These are phyloP conservation scores for Acanthurus leucopareius DNA, from an alignment of 2,797 vertebrate genomes.

Conservation along the genomic window DNA sequence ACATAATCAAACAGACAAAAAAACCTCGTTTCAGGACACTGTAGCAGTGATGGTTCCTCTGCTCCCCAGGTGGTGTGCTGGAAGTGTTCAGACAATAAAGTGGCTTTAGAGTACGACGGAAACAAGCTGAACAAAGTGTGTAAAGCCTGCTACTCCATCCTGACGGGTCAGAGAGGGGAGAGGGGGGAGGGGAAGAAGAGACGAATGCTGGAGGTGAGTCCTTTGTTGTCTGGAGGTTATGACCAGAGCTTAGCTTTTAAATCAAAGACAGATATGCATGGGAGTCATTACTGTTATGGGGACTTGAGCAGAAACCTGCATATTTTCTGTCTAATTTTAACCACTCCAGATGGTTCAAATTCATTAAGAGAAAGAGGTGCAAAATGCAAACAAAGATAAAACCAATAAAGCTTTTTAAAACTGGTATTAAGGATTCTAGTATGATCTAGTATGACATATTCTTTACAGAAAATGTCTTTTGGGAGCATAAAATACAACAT, in stretches of 20 bases:
- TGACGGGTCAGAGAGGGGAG: conserved; percentile 77
- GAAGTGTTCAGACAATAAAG: conserved; percentile 91
- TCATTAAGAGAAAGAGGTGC: neutral
- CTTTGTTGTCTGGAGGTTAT: neutral
- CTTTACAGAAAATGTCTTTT: neutral
- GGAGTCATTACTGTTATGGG: neutral
- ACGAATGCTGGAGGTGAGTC: conserved; percentile 86
- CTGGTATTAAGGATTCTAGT: neutral
- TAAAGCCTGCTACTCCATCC: conserved; percentile 85
- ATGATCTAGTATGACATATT: no score
- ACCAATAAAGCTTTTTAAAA: neutral
- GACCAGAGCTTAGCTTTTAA: neutral
- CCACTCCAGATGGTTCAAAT: neutral
- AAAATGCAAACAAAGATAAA: neutral
- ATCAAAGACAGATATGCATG: no score
- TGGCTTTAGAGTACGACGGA: conserved; percentile 86
- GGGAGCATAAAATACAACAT: neutral
- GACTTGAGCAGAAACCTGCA: neutral
- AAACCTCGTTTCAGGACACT: neutral
- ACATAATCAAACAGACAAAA: no score
- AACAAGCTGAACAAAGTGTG: conserved; percentile 91
- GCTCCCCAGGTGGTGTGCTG: conserved; percentile 90
- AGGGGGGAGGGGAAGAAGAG: conserved; percentile 78
- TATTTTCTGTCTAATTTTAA: no score
- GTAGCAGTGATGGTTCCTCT: neutral